Evolutionary conservation across 2,888 invertebrate species (phyloP).

Genomic region (Caenorhabditis japonica): DNA sequence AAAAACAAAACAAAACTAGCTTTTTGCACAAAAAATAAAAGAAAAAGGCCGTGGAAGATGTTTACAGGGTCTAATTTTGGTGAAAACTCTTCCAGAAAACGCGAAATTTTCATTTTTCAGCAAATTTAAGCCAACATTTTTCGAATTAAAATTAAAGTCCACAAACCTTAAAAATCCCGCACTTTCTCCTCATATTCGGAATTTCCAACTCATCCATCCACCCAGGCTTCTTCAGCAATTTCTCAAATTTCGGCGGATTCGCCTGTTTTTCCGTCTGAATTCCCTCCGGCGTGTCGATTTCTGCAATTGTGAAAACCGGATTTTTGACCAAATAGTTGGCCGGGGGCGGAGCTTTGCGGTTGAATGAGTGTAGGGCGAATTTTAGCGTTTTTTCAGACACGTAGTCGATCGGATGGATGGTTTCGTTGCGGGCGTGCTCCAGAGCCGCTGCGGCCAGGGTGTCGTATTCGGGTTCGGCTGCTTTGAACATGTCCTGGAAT

Average conservation of each 20-base stretch:
- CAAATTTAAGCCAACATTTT: too few species aligned
- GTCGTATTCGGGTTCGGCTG: conserved; percentile 25
- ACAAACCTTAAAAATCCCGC: background rate
- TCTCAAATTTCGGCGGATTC: conserved; percentile 17
- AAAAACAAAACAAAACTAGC: too few species aligned
- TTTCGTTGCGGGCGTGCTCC: conserved; percentile 20
- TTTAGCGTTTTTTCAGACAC: background rate
- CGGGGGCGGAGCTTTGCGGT: background rate
- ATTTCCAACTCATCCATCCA: conserved; percentile 3
- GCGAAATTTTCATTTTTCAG: too few species aligned
- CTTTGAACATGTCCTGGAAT: conserved; percentile 29
- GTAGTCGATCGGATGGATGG: conserved; percentile 28
- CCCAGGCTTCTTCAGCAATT: background rate
- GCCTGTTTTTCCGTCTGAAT: conserved; percentile 3
- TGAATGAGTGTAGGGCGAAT: background rate
- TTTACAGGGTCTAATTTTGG: too few species aligned
- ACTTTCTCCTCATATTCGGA: conserved; percentile 37
- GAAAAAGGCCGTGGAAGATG: too few species aligned
- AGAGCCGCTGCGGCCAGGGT: conserved; percentile 25
- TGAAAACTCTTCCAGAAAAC: too few species aligned
- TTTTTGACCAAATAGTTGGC: conserved; percentile 1
- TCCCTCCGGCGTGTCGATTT: conserved; percentile 7
- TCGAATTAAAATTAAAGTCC: too few species aligned
- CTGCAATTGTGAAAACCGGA: conserved; percentile 7
- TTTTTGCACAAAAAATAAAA: too few species aligned